Percentiles rank a stretch among this genome's conserved stretches.
phyloP scores from a whole-genome alignment of 2,888 invertebrate genomes.

The Calameuta idolon region DNA sequence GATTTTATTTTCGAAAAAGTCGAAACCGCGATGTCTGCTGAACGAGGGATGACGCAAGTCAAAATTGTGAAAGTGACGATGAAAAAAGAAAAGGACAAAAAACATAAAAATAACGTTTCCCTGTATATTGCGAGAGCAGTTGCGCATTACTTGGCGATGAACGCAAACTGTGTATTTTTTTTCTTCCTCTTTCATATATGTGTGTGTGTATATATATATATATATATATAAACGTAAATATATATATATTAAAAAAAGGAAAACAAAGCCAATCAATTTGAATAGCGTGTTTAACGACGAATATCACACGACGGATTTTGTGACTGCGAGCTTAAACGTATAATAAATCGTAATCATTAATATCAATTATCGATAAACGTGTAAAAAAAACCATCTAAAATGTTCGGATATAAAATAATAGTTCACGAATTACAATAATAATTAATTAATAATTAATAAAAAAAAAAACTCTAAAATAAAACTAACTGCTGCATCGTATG shows the following conservation, averaged over 20 bases:
- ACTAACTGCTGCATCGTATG: constrained; percentile 51
- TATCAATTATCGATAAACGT: constrained; percentile 37
- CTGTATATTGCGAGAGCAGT: constrained; percentile 1
- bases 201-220: constrained; percentile 20
- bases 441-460: constrained; percentile 27
- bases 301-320: constrained; percentile 59
- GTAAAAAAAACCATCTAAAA: constrained; percentile 40
- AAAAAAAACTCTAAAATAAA: constrained; percentile 40
- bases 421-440: constrained; percentile 30
- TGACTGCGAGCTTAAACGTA: constrained; percentile 55
- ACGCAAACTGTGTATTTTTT: neutral
- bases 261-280: constrained; percentile 33
- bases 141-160: neutral
- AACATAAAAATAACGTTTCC: neutral
- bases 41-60: neutral
- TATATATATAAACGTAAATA: constrained; percentile 1
- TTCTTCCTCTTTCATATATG: neutral
- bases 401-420: constrained; percentile 37
- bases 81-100: constrained; percentile 7
- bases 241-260: constrained; percentile 25
- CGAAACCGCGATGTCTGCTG: neutral
- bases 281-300: constrained; percentile 12
- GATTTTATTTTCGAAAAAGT: neutral
- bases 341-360: constrained; percentile 32
- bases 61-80: neutral